Base-by-base conservation (phyloP, 2,888 invertebrate species). In the Euplexia lucipara region DNA sequence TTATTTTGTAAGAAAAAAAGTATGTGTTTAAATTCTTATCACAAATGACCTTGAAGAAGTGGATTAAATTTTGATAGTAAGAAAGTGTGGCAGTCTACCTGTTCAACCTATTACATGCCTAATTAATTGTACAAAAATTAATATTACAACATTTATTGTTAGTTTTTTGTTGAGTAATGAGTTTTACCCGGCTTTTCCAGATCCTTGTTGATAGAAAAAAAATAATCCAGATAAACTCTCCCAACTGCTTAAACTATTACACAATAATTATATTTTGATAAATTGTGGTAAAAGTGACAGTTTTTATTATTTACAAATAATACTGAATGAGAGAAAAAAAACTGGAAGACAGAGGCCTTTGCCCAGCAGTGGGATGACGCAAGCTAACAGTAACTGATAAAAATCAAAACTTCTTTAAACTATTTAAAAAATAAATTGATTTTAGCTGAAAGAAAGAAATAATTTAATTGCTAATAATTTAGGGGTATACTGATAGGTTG, bases 11-110 rank as follows among this genome's bases (percentile, higher is more conserved):
- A 26, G 18, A 22, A 14, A 16, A 12, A 49, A 48, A 16, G 10
- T 34, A 34, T 54, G 37, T 44, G 14, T 52, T 16, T 20, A 42
- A 67, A 56, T 56, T 61, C 42, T 57, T 68, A 64, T 64, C 60
- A 57, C 48, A 18, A 41, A 32, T 37, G 16, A 53, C 75, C 57
- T 69, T 72, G 53, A 32, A 39, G n/a, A 53, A 52, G 3, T 14
- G 7, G 45, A 61, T 57, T 34, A 61, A 69, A 57, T 34, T 39
- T 18, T 60, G 20, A 61, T 74, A 37, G 5, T 49, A 41, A 14
- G 39, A 53, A 59, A 60, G 22, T 48, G 4, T 39, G 34, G 44
- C 42, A 68, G 48, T 18, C 18, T 20, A 61, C 35, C 22, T 32
- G 9, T 22, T 64, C n/a, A 22, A 12, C 12, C 14, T 14, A 35